A percentile compares a stretch with the other conserved stretches of the same genome.
Evolutionary conservation across 2,888 invertebrate species (phyloP).

Genomic region (Panzeria rudis): DNA sequence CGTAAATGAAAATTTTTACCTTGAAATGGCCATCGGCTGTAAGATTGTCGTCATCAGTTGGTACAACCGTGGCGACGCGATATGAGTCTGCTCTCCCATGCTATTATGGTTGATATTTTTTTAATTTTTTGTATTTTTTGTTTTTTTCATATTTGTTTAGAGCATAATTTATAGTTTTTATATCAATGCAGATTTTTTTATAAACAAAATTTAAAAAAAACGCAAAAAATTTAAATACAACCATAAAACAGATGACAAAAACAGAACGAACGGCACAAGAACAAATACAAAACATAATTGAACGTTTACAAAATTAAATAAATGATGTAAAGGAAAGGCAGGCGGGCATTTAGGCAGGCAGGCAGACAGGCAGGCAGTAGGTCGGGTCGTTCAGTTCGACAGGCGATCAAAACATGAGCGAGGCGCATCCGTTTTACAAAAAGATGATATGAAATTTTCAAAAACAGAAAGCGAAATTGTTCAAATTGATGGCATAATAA

Average conservation of each 20-base stretch:
- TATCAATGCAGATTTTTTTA: slow-evolving; percentile 40
- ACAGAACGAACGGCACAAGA: slow-evolving; percentile 46
- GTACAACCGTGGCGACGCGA: slow-evolving; percentile 97
- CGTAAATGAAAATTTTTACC: slow-evolving; percentile 85
- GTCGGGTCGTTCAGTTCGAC: neutral
- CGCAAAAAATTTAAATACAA: slow-evolving; percentile 45
- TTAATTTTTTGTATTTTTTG: slow-evolving; percentile 2
- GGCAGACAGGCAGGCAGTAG: neutral
- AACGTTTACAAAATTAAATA: slow-evolving; percentile 36
- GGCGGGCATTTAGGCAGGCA: slow-evolving; percentile 10
- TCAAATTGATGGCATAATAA: slow-evolving; percentile 54
- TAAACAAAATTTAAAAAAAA: slow-evolving; percentile 20
- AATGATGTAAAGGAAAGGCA: slow-evolving; percentile 21
- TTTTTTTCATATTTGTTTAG: slow-evolving; percentile 20
- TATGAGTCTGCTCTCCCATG: slow-evolving; percentile 98
- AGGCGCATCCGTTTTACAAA: slow-evolving; percentile 19
- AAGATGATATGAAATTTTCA: slow-evolving; percentile 5
- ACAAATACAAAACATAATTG: slow-evolving; percentile 53
- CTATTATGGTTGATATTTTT: slow-evolving; percentile 84
- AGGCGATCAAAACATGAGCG: slow-evolving; percentile 40
- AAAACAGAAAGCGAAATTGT: slow-evolving; percentile 21
- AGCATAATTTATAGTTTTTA: slow-evolving; percentile 31
- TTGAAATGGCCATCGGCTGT: slow-evolving; percentile 96
- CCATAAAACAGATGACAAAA: slow-evolving; percentile 45
- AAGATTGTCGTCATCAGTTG: slow-evolving; percentile 97